Percentiles rank a stretch among this genome's conserved stretches.
These are phyloP conservation scores for Gymnopithys bicolor DNA, from an alignment of 2,797 vertebrate species.

Conservation along the genomic window DNA sequence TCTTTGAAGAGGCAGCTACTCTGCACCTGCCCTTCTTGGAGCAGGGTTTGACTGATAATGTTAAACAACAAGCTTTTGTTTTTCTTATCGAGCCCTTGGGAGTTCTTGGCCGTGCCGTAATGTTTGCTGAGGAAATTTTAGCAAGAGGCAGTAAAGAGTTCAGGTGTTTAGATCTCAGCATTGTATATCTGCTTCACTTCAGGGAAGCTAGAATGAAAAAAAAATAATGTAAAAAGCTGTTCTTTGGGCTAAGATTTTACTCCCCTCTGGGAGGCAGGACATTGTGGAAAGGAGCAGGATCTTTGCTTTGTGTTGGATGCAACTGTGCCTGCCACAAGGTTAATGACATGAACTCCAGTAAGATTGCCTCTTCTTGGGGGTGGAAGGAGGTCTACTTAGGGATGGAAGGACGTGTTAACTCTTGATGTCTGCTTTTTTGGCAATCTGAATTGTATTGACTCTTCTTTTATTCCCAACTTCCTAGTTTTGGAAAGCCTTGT, in stretches of 20 bases:
- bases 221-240: background rate
- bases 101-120: background rate
- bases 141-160: background rate
- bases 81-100: rapidly evolving
- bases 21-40: background rate
- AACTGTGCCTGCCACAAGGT: background rate
- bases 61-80: background rate
- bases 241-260: background rate
- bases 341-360: background rate
- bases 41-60: background rate
- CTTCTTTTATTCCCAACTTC: background rate
- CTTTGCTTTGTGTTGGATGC: background rate
- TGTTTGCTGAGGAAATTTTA: background rate
- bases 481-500: background rate
- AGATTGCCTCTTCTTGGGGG: background rate
- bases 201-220: background rate
- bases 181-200: background rate
- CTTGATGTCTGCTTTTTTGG: background rate
- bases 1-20: background rate
- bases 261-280: background rate
- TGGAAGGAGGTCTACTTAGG: background rate
- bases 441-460: background rate
- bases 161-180: background rate
- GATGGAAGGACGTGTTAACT: background rate
- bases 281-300: background rate